A percentile compares a stretch with the other conserved stretches of the same genome.
These are phyloP conservation scores for Hycleus phaleratus DNA, from an alignment of 1,140 invertebrate species.

Conservation along the genomic window DNA sequence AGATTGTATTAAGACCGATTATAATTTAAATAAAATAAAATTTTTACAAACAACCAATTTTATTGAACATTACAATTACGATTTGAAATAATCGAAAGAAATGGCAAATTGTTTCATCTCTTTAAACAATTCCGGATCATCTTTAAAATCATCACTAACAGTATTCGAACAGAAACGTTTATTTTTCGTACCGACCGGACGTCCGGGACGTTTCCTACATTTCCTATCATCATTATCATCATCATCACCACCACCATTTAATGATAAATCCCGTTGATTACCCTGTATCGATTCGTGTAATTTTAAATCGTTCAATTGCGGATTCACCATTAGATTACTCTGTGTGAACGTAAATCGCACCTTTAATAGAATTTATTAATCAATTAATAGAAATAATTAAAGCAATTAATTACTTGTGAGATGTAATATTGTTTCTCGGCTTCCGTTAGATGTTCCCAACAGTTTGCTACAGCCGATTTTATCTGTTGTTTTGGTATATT, in stretches of 20 bases:
- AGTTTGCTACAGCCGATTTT: constrained; percentile 31
- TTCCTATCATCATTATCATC: background rate
- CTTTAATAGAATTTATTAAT: constrained; percentile 25
- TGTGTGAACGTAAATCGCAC: constrained; percentile 34
- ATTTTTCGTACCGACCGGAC: constrained; percentile 22
- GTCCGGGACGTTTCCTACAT: constrained; percentile 8
- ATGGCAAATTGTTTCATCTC: constrained; percentile 36
- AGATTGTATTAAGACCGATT: background rate
- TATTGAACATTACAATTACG: background rate
- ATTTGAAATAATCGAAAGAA: constrained; percentile 18
- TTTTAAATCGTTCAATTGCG: constrained; percentile 24
- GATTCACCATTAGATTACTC: constrained; percentile 37
- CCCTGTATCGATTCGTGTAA: constrained; percentile 2
- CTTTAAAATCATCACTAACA: constrained; percentile 29
- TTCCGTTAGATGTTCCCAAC: constrained; percentile 35
- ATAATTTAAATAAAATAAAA: background rate
- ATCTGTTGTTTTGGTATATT: constrained; percentile 36
- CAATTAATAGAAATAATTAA: background rate
- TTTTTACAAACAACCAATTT: background rate
- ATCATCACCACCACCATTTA: too few species aligned
- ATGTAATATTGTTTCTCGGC: constrained; percentile 40
- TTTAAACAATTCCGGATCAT: constrained; percentile 37
- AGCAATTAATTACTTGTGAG: constrained; percentile 32
- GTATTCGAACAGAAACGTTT: constrained; percentile 4
- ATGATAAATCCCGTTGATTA: too few species aligned